These are phyloP conservation scores for Rhagium mordax DNA, from an alignment of 2,888 invertebrate genomes.

Conservation along the genomic window DNA sequence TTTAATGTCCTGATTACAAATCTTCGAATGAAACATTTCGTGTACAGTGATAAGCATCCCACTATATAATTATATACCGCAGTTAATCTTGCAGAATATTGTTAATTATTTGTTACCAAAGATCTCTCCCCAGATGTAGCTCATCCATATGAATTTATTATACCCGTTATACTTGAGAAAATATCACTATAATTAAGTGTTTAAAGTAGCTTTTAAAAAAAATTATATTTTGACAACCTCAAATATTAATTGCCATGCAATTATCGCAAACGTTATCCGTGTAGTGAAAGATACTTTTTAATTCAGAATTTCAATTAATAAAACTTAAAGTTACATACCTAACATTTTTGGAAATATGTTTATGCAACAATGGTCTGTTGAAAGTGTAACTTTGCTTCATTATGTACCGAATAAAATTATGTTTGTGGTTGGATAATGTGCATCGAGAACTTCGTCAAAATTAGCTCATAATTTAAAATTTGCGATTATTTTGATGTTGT, in stretches of 20 bases:
- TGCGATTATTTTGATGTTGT: no score
- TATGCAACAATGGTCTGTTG: background rate
- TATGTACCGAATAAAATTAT: no score
- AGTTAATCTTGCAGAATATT: background rate
- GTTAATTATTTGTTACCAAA: slow-evolving; percentile 5
- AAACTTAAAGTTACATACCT: background rate
- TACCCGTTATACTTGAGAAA: background rate
- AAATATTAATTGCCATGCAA: background rate
- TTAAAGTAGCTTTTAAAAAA: background rate
- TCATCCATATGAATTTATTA: slow-evolving; percentile 10
- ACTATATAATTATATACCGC: slow-evolving; percentile 4
- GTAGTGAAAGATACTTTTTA: background rate
- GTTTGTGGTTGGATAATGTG: no score
- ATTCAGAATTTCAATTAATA: background rate
- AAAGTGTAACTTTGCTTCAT: no score
- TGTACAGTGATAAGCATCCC: slow-evolving; percentile 7
- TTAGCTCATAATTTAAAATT: no score
- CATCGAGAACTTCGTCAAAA: no score
- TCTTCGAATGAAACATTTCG: background rate
- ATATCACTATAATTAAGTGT: slow-evolving; percentile 8
- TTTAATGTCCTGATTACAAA: background rate
- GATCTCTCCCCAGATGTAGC: background rate
- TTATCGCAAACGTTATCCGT: background rate
- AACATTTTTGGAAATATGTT: background rate
- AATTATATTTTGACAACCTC: background rate